phyloP scores from a whole-genome alignment of 2,888 invertebrate species.

The Petrolisthes cinctipes region DNA sequence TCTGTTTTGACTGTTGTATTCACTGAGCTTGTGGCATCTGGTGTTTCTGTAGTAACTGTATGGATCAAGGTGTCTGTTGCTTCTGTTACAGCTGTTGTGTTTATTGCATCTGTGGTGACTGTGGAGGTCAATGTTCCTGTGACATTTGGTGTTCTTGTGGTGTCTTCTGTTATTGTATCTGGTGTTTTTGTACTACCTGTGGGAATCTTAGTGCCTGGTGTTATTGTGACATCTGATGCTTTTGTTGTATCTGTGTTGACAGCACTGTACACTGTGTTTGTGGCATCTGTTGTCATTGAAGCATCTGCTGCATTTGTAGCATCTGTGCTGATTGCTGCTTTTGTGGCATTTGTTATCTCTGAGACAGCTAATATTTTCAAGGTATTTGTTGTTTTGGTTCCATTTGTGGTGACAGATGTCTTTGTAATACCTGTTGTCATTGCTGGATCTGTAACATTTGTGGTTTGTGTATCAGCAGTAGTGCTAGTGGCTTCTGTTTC shows the following conservation, averaged over 20 bases:
- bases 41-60: neutral
- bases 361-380: too few species aligned
- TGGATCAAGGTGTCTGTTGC: too few species aligned
- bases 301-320: neutral
- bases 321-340: neutral
- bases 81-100: neutral
- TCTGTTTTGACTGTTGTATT: neutral
- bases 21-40: neutral
- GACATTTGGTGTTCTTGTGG: neutral
- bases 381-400: too few species aligned
- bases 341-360: neutral
- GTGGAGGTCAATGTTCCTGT: neutral
- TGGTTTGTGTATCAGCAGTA: neutral
- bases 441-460: neutral
- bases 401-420: too few species aligned
- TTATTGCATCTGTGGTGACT: neutral
- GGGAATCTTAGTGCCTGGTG: neutral
- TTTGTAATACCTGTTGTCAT: neutral
- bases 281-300: neutral
- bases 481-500: neutral
- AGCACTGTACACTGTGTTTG: neutral
- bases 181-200: neutral
- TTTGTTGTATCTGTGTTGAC: neutral
- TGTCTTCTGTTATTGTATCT: neutral
- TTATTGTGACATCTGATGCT: neutral